Evolutionary conservation across 2,797 vertebrate species (phyloP).

Genomic region (Simalia tracyae): DNA sequence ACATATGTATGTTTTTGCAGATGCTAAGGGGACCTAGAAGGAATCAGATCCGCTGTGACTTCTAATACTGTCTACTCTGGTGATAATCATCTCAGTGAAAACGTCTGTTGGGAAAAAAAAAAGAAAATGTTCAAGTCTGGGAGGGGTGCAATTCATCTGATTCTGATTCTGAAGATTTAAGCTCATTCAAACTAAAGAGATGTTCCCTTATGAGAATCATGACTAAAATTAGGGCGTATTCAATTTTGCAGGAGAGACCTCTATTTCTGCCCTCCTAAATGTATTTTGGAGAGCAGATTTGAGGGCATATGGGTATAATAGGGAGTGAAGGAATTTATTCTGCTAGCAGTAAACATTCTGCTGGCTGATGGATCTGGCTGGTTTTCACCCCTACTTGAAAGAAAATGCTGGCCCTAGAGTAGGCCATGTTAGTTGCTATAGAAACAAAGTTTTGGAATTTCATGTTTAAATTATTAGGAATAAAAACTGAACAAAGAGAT

Average conservation of each 20-base stretch:
- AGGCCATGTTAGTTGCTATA: conserved; percentile 72
- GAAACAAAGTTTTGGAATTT: conserved; percentile 69
- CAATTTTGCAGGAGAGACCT: neutral
- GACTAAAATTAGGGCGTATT: neutral
- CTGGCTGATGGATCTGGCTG: neutral
- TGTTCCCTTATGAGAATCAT: neutral
- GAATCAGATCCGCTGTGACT: neutral
- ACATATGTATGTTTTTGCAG: too few species aligned
- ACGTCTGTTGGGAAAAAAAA: neutral
- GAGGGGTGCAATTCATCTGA: neutral
- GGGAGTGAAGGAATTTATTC: neutral
- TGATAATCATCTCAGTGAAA: neutral
- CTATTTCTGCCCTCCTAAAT: neutral
- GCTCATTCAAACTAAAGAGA: neutral
- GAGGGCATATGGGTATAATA: neutral
- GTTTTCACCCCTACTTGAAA: conserved; percentile 56
- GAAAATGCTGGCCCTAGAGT: conserved; percentile 59
- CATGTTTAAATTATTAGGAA: conserved; percentile 64
- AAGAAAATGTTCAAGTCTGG: neutral
- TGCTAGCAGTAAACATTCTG: neutral
- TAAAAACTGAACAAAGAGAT: conserved; percentile 67
- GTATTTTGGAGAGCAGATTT: neutral
- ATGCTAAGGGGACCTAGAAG: neutral
- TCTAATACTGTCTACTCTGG: neutral
- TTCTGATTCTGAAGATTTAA: neutral